Evolutionary conservation across 2,797 vertebrate genomes (phyloP).

Genomic region (Syngnathus acus): DNA sequence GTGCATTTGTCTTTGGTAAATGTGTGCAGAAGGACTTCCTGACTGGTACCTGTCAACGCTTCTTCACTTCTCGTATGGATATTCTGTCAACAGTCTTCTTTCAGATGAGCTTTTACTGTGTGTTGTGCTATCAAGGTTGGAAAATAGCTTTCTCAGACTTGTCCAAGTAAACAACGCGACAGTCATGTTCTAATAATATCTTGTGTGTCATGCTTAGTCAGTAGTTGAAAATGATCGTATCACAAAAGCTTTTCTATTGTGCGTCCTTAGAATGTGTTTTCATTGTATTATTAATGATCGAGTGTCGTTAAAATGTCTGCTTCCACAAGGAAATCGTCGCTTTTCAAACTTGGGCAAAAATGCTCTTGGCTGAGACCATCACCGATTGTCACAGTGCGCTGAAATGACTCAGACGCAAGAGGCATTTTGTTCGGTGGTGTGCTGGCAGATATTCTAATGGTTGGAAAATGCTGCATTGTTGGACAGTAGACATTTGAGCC

Average conservation of each 20-base stretch:
- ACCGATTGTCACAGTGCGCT: too few species aligned
- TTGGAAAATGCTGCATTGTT: not conserved
- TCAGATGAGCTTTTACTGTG: not conserved
- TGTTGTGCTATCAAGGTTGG: constrained; percentile 2
- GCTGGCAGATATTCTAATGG: not conserved
- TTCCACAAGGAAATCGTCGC: too few species aligned
- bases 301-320: too few species aligned
- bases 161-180: not conserved
- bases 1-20: constrained; percentile 18
- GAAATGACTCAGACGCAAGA: too few species aligned
- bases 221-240: not conserved
- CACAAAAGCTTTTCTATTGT: not conserved
- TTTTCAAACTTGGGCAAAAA: too few species aligned
- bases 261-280: not conserved
- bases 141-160: not conserved
- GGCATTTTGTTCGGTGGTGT: not conserved
- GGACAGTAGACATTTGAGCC: not conserved
- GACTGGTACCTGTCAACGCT: constrained; percentile 21
- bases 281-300: too few species aligned
- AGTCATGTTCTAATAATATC: constrained; percentile 1
- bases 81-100: not conserved
- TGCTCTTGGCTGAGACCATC: too few species aligned
- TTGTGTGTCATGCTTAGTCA: not conserved
- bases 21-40: constrained; percentile 35
- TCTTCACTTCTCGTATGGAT: not conserved